Evolutionary conservation across 2,797 vertebrate genomes (phyloP), one percentile per base, ranked within the genome.

Genomic region (Geotrypetes seraphini): DNA sequence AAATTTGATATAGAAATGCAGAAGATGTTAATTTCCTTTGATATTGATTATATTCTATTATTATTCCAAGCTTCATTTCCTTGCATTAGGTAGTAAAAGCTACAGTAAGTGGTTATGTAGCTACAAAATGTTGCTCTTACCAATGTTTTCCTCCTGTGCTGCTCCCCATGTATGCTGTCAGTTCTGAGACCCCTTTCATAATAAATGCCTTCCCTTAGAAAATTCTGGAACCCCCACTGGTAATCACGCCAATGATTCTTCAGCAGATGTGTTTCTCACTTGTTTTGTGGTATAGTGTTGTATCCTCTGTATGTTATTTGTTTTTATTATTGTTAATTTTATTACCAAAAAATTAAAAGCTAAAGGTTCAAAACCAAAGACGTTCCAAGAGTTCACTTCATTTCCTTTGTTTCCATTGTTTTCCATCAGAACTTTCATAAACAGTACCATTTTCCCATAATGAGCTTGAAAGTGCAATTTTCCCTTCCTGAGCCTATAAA

Each of bases 201-300:
- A 41, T 28, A 58, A 59, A 47, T 52, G 35, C 30, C 23, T 64
- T 69, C 47, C 35, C 54, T 31, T 58, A 37, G 17, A 52, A 66
- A 59, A 65, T 37, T 28, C 51, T 56, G 53, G 53, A 53, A 47
- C 32, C 58, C 46, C 36, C 53, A 58, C 50, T 67, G 58, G 50
- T 66, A 66, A 42, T 37, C 53, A 54, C 49, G 54, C 60, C 58
- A 55, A 61, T 50, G 25, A 19, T 53, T 61, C 53, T 57, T 53
- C 32, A 69, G 57, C 59, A 63, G 30, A 59, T 44, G 52, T 72
- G 52, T 78, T 73, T 62, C 46, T 60, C 71, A 44, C 63, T 63
- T 80, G 56, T 75, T 50, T 60, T 65, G 65, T 75, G 69, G 41
- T 36, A 50, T 70, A 66, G 8, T 78, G 63, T 76, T 56, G 47